Conservation (phyloP, 2,113 vertebrate species). For the Eurypyga helias region DNA sequence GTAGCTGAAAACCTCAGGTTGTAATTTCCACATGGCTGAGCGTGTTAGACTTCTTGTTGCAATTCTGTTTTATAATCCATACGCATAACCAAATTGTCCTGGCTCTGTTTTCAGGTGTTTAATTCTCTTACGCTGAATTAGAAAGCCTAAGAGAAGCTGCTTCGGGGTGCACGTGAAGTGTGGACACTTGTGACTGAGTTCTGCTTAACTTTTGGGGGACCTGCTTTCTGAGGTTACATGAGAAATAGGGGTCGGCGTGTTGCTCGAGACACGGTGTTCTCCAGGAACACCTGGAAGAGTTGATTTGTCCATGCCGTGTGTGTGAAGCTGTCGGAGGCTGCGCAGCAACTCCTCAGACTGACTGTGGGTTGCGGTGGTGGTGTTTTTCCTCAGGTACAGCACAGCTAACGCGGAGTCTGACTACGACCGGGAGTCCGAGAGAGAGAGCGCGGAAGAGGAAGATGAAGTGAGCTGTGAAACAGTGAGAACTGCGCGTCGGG, state of each 20-base stretch:
- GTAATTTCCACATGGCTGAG: background rate
- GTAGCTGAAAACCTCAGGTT: background rate
- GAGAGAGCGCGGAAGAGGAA: conserved; percentile 82
- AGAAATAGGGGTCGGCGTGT: accelerated
- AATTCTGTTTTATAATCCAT: background rate
- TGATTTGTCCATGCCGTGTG: accelerated
- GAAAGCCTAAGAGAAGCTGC: background rate
- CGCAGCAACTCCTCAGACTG: background rate
- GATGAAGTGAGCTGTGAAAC: conserved; percentile 87
- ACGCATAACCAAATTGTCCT: background rate
- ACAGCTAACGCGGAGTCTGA: conserved; percentile 94
- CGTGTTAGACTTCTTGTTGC: accelerated
- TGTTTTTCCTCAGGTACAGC: conserved; percentile 77
- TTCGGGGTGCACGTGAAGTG: accelerated
- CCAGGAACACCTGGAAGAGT: background rate
- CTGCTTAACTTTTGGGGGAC: accelerated
- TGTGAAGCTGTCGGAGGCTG: background rate
- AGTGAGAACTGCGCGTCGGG: conserved; percentile 78
- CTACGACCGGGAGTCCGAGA: conserved; percentile 87
- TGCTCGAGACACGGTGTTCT: accelerated
- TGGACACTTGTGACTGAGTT: background rate
- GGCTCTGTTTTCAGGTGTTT: background rate
- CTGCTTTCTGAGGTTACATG: background rate
- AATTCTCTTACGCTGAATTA: background rate
- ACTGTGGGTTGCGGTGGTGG: background rate